Conservation (phyloP, 2,888 invertebrate genomes). For the Patella caerulea region DNA sequence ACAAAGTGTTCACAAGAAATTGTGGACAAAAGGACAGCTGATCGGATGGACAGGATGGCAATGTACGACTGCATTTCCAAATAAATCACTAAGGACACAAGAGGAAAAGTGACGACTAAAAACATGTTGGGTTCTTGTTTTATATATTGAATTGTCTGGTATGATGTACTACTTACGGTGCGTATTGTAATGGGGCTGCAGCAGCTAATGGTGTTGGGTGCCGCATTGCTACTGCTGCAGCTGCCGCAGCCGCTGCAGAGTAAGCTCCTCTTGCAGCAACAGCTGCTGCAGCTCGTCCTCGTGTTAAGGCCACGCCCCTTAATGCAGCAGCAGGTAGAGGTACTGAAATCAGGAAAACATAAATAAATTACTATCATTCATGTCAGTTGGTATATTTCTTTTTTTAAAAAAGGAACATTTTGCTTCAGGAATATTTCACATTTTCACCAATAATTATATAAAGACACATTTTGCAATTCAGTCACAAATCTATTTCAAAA, state of each 20-base stretch:
- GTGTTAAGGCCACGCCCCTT: conserved; percentile 87
- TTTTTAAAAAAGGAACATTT: conserved; percentile 31
- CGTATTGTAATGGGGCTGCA: conserved; percentile 82
- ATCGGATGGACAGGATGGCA: too few relatives aligned
- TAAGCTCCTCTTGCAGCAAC: conserved; percentile 76
- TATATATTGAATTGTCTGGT: too few relatives aligned
- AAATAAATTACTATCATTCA: conserved; percentile 24
- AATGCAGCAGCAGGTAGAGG: conserved; percentile 79
- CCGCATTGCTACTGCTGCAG: conserved; percentile 79
- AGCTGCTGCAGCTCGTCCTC: conserved; percentile 81
- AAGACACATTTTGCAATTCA: too few relatives aligned
- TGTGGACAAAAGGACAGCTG: too few relatives aligned
- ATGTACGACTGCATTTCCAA: too few relatives aligned
- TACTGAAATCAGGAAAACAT: conserved; percentile 23
- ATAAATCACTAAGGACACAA: too few relatives aligned
- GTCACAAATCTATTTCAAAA: too few relatives aligned
- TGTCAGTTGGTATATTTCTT: conserved; percentile 29
- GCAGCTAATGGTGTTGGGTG: conserved; percentile 80
- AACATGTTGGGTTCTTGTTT: too few relatives aligned
- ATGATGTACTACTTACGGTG: conserved; percentile 82
- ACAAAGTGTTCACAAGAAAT: too few relatives aligned
- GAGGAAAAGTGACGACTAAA: too few relatives aligned
- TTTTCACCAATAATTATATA: background rate
- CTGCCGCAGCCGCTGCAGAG: conserved; percentile 80
- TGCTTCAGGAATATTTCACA: conserved; percentile 32